These are phyloP conservation scores for Sycophaga agraensis DNA, from an alignment of 1,140 invertebrate species.

Conservation along the genomic window DNA sequence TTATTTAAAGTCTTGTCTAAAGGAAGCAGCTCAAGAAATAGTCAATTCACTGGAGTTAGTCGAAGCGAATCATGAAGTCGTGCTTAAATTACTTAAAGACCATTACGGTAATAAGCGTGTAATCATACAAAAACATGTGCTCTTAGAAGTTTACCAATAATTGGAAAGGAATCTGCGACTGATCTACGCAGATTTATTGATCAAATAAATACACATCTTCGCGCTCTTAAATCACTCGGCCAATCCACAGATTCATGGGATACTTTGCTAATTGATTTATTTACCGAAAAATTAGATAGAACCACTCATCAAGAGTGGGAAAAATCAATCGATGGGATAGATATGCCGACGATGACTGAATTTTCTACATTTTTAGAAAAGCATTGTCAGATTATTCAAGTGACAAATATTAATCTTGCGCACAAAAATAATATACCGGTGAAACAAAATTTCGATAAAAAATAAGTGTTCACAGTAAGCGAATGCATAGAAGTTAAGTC, in stretches of 20 bases:
- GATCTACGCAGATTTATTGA: conserved; percentile 43
- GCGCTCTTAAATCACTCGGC: conserved; percentile 37
- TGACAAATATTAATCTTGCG: neutral
- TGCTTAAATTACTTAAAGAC: conserved; percentile 42
- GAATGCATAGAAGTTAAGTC: neutral
- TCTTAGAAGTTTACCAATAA: conserved; percentile 13
- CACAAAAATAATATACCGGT: neutral
- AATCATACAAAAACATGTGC: conserved; percentile 41
- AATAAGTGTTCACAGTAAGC: neutral
- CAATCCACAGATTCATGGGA: conserved; percentile 41
- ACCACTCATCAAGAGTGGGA: conserved; percentile 41
- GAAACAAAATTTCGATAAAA: neutral
- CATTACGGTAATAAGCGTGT: conserved; percentile 44
- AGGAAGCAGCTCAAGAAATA: conserved; percentile 37
- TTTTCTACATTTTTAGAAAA: neutral
- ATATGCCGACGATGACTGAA: neutral
- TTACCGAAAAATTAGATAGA: conserved; percentile 39
- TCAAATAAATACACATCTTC: conserved; percentile 38
- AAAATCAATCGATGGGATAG: conserved; percentile 11
- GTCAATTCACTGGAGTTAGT: conserved; percentile 41
- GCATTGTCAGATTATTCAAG: neutral
- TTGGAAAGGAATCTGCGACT: conserved; percentile 33
- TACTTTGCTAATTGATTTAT: conserved; percentile 37
- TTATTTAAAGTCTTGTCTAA: conserved; percentile 39
- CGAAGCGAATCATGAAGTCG: conserved; percentile 43